phyloP scores from a whole-genome alignment of 2,888 invertebrate species.

The Pollenia amentaria region DNA sequence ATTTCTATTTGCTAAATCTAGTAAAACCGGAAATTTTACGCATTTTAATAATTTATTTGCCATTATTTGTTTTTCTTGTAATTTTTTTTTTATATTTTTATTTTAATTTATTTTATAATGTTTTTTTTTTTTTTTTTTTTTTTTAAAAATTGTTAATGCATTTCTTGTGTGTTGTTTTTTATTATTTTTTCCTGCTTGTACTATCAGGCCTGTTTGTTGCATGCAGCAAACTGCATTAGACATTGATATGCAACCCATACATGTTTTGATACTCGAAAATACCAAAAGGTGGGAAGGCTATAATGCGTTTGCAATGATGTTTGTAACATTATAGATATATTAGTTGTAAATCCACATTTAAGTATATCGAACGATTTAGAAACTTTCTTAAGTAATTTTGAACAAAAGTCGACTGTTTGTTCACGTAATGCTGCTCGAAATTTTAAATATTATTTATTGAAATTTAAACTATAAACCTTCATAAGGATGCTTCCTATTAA shows the following conservation, averaged over 20 bases:
- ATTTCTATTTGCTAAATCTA: slow-evolving; percentile 72
- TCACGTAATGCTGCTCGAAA: too few species aligned
- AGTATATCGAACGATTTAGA: too few species aligned
- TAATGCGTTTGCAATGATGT: too few species aligned
- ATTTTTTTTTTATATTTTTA: slow-evolving; percentile 3
- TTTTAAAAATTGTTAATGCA: slow-evolving; percentile 11
- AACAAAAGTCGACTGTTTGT: too few species aligned
- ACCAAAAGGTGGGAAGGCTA: too few species aligned
- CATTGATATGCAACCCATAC: slow-evolving; percentile 63
- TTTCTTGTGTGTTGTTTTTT: slow-evolving; percentile 36
- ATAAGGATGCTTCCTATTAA: too few species aligned
- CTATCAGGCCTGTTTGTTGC: slow-evolving; percentile 23
- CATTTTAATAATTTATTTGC: slow-evolving; percentile 63
- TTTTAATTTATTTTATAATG: slow-evolving; percentile 38
- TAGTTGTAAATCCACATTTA: too few species aligned
- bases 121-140: slow-evolving; percentile 33
- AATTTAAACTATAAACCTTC: too few species aligned
- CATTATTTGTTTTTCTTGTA: slow-evolving; percentile 29
- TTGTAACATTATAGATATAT: too few species aligned
- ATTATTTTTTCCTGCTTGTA: slow-evolving; percentile 54
- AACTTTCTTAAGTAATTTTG: too few species aligned
- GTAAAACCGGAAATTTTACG: slow-evolving; percentile 72
- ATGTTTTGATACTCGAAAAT: not conserved
- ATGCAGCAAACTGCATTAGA: slow-evolving; percentile 66
- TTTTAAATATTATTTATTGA: too few species aligned